These are phyloP conservation scores for Penaeus japonicus DNA, from an alignment of 1,140 invertebrate genomes.

Conservation along the genomic window DNA sequence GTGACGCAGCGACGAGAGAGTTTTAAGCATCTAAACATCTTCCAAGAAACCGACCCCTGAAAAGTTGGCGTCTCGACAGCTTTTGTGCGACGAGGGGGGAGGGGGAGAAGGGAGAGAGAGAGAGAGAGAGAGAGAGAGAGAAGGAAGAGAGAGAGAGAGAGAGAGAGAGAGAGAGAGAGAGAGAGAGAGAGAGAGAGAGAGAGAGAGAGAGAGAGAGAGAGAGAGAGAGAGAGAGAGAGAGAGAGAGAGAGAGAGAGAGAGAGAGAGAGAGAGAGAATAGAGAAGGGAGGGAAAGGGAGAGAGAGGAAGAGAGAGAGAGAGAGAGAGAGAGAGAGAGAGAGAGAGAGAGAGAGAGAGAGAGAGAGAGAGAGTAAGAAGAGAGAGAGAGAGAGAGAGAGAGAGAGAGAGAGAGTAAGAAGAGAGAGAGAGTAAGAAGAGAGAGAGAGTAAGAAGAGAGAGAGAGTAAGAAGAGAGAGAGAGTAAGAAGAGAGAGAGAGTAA, in stretches of 20 bases:
- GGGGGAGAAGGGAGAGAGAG: not conserved
- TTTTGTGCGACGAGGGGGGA: not conserved
- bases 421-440: not conserved
- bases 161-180: not conserved
- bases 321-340: not conserved
- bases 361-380: not conserved
- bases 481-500: no score
- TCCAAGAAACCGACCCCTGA: no score
- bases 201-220: not conserved
- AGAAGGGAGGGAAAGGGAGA: not conserved
- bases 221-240: not conserved
- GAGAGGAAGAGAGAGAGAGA: not conserved
- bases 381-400: not conserved
- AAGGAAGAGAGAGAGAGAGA: not conserved
- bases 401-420: not conserved
- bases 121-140: not conserved
- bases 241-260: not conserved
- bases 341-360: not conserved
- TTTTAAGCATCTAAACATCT: no score
- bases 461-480: no score
- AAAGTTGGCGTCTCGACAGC: no score
- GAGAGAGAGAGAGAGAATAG: not conserved
- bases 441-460: no score
- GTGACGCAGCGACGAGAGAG: no score
- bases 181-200: not conserved